phyloP scores from a whole-genome alignment of 37 sponge, comb jelly and placozoan species.

The Cliona cf. orientalis region DNA sequence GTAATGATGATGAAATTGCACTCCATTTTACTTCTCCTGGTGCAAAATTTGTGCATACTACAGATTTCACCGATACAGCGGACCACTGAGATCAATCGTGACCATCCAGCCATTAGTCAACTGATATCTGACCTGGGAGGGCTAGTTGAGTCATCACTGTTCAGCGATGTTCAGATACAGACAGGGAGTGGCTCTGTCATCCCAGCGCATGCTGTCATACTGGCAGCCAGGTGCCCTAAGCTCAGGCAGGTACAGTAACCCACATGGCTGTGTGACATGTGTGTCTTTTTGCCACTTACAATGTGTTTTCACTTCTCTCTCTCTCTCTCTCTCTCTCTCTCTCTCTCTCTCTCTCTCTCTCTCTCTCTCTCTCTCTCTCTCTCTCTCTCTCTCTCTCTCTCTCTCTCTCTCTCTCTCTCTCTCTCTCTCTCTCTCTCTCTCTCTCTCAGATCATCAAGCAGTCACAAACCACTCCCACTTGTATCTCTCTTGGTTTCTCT shows the following conservation, averaged over 20 bases:
- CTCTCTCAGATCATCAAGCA: slow-evolving; percentile 1
- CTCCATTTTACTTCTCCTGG: too few relatives aligned
- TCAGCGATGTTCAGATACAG: slow-evolving; percentile 49
- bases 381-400: background rate
- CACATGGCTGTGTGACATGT: background rate
- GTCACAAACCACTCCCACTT: background rate
- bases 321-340: slow-evolving; percentile 21
- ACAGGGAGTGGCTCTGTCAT: slow-evolving; percentile 25
- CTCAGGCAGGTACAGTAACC: slow-evolving; percentile 35
- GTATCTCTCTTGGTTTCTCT: slow-evolving; percentile 22
- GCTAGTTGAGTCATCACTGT: slow-evolving; percentile 37
- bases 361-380: background rate
- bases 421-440: slow-evolving; percentile 13
- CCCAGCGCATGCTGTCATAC: slow-evolving; percentile 51
- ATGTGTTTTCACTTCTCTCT: slow-evolving; percentile 2
- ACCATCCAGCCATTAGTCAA: background rate
- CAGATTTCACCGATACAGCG: too few relatives aligned
- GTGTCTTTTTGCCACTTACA: background rate
- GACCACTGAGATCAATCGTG: too few relatives aligned
- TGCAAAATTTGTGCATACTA: too few relatives aligned
- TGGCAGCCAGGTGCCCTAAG: slow-evolving; percentile 55
- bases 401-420: slow-evolving; percentile 3
- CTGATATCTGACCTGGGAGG: slow-evolving; percentile 32
- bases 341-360: background rate
- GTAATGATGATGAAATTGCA: too few relatives aligned